phyloP scores from a whole-genome alignment of 2,113 vertebrate species.

The Pampusana beccarii region DNA sequence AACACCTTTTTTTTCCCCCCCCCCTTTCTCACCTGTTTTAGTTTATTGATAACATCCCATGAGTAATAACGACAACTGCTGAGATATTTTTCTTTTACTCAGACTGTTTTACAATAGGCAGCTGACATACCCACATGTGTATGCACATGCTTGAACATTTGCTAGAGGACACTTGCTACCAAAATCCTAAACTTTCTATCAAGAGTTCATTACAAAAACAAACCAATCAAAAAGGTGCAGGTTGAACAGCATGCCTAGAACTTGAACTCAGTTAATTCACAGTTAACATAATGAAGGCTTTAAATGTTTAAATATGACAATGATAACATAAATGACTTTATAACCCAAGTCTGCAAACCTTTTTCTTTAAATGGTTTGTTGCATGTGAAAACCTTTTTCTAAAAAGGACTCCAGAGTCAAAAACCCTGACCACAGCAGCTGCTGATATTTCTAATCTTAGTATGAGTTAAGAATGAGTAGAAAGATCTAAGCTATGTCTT shows the following conservation, averaged over 20 bases:
- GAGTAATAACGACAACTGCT: neutral
- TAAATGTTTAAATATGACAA: neutral
- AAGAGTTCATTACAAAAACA: neutral
- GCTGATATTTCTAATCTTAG: neutral
- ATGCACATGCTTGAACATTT: neutral
- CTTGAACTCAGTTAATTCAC: neutral
- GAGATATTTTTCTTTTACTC: neutral
- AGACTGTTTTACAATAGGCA: neutral
- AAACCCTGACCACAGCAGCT: neutral
- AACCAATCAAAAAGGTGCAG: neutral
- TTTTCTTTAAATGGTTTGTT: neutral
- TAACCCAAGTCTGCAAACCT: neutral
- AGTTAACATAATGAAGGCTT: neutral
- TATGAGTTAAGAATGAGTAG: neutral
- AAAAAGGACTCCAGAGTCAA: neutral
- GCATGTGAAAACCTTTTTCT: neutral
- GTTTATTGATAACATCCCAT: neutral
- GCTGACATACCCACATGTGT: neutral
- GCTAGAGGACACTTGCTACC: neutral
- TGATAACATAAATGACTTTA: neutral
- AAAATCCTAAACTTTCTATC: neutral
- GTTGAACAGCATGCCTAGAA: neutral
- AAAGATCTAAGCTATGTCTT: neutral
- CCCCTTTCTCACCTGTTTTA: neutral
- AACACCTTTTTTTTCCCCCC: neutral